Conservation (phyloP, 1,140 invertebrate species). For the Telenomus remus region DNA sequence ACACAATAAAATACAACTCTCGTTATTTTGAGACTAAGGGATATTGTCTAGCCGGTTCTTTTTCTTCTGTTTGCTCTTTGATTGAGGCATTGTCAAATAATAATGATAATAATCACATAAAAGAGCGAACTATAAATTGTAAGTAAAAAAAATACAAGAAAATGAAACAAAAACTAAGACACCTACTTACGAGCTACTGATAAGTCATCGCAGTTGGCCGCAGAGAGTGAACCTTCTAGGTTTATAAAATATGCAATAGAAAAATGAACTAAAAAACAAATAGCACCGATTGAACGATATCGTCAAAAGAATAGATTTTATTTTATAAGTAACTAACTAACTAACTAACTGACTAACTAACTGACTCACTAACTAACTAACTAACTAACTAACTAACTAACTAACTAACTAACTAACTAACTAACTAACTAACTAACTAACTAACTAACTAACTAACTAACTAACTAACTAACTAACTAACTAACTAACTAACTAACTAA, state of each 20-base stretch:
- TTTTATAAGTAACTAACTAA: too few species aligned
- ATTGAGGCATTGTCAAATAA: conserved; percentile 26
- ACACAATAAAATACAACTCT: conserved; percentile 33
- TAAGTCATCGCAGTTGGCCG: conserved; percentile 37
- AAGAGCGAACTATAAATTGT: conserved; percentile 2
- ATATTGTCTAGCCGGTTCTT: conserved; percentile 28
- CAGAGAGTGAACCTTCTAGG: conserved; percentile 22
- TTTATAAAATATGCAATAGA: conserved; percentile 20
- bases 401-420: too few species aligned
- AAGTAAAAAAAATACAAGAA: conserved; percentile 6
- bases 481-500: too few species aligned
- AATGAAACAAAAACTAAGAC: conserved; percentile 25
- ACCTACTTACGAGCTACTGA: conserved; percentile 54
- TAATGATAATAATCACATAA: conserved; percentile 27
- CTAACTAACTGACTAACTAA: too few species aligned
- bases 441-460: too few species aligned
- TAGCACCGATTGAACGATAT: background rate
- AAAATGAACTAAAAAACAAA: conserved; percentile 5
- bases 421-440: too few species aligned
- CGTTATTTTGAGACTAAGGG: conserved; percentile 6
- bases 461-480: too few species aligned
- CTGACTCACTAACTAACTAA: too few species aligned
- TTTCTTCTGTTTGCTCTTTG: conserved; percentile 55
- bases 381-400: too few species aligned
- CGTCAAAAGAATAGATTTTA: background rate